phyloP scores from a whole-genome alignment of 1,140 invertebrate genomes.

The Anagrus nilaparvatae region DNA sequence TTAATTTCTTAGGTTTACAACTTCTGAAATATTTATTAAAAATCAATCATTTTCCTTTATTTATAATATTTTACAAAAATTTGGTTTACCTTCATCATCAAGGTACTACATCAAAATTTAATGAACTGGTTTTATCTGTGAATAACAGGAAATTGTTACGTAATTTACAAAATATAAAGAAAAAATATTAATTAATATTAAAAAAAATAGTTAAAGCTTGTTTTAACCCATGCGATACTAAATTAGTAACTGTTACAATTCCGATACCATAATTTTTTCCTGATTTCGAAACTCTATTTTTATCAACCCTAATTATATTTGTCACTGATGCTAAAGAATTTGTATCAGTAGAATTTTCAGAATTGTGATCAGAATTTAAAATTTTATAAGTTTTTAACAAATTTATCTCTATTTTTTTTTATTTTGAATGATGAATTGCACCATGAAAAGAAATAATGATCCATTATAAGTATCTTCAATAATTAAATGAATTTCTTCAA shows the following conservation, averaged over 20 bases:
- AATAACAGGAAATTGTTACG: too few relatives aligned
- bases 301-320: conserved; percentile 43
- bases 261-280: conserved; percentile 48
- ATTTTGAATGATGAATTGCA: conserved; percentile 58
- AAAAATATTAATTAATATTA: too few relatives aligned
- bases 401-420: conserved; percentile 52
- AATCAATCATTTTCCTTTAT: too few relatives aligned
- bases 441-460: conserved; percentile 49
- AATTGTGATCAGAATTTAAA: conserved; percentile 22
- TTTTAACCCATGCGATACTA: conserved; percentile 48
- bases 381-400: conserved; percentile 35
- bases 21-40: too few relatives aligned
- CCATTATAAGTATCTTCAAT: conserved; percentile 39
- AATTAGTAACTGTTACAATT: conserved; percentile 47
- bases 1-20: too few relatives aligned
- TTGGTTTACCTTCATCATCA: too few relatives aligned
- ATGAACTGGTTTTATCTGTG: too few relatives aligned
- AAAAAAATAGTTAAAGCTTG: conserved; percentile 34
- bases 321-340: conserved; percentile 24
- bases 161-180: too few relatives aligned
- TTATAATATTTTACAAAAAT: too few relatives aligned
- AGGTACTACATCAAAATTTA: too few relatives aligned
- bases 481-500: conserved; percentile 54
- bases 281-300: conserved; percentile 47
- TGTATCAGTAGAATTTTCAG: conserved; percentile 26